Percentiles rank a stretch among this genome's conserved stretches.
Conservation (phyloP, 2,797 vertebrate species). For the Anolis apletophallus region DNA sequence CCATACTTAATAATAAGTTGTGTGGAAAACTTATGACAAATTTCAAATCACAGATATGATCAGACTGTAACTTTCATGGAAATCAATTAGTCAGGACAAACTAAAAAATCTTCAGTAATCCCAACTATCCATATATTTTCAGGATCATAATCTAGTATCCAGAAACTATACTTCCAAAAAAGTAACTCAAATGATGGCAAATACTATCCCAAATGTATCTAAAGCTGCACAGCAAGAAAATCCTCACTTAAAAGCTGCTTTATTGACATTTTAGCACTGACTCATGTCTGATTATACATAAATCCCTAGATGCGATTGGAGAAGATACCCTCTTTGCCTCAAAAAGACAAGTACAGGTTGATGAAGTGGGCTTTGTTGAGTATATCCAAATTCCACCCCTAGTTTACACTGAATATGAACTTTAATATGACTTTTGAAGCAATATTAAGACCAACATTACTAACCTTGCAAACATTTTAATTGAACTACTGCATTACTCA, state of each 20-base stretch:
- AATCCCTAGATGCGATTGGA: not conserved
- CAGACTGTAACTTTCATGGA: not conserved
- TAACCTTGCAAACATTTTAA: slow-evolving; percentile 31
- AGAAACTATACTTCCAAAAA: not conserved
- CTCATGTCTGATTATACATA: not conserved
- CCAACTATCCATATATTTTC: not conserved
- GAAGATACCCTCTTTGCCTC: not conserved
- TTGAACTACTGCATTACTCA: slow-evolving; percentile 12
- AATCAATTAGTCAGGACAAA: not conserved
- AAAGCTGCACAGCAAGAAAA: not conserved
- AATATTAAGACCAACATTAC: accelerated
- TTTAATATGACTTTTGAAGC: not conserved
- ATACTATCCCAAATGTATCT: not conserved
- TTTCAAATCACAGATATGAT: not conserved
- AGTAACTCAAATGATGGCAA: not conserved
- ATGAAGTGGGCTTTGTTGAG: not conserved
- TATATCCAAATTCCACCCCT: not conserved
- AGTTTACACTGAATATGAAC: not conserved
- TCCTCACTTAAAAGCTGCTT: not conserved
- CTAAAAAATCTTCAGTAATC: not conserved
- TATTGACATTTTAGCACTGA: not conserved
- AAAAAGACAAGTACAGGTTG: not conserved
- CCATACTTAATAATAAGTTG: not conserved
- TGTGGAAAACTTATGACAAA: not conserved
- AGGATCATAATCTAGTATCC: not conserved